These are phyloP conservation scores for Nestor notabilis DNA, from an alignment of 2,113 vertebrate species.

Conservation along the genomic window DNA sequence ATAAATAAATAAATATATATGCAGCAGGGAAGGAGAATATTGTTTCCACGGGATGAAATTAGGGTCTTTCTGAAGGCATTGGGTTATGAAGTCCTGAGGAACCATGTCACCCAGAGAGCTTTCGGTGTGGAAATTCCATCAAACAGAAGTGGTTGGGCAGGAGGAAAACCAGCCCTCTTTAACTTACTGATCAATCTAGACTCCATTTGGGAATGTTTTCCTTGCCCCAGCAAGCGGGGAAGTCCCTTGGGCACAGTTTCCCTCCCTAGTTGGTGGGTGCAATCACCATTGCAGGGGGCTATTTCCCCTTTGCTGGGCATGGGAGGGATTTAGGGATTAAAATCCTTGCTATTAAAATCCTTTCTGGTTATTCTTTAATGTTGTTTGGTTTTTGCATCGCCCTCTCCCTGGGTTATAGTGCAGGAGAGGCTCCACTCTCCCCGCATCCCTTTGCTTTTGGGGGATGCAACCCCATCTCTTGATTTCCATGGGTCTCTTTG, in stretches of 20 bases:
- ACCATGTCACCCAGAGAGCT: neutral
- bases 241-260: neutral
- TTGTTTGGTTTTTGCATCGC: too few relatives aligned
- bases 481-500: neutral
- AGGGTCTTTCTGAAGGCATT: neutral
- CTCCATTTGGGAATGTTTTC: neutral
- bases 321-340: neutral
- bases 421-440: neutral
- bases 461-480: neutral
- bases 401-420: too few relatives aligned
- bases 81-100: neutral
- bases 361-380: too few relatives aligned
- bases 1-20: too few relatives aligned
- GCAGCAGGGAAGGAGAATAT: neutral
- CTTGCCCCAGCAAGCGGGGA: neutral
- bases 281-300: neutral
- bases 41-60: neutral
- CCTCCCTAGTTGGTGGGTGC: neutral
- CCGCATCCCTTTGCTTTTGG: neutral
- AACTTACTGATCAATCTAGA: neutral
- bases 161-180: neutral
- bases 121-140: slow-evolving; percentile 9
- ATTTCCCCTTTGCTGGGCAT: neutral
- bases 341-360: neutral
- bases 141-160: neutral